Evolutionary conservation across 2,113 vertebrate species (phyloP).

Genomic region (Microcebus jonahi): DNA sequence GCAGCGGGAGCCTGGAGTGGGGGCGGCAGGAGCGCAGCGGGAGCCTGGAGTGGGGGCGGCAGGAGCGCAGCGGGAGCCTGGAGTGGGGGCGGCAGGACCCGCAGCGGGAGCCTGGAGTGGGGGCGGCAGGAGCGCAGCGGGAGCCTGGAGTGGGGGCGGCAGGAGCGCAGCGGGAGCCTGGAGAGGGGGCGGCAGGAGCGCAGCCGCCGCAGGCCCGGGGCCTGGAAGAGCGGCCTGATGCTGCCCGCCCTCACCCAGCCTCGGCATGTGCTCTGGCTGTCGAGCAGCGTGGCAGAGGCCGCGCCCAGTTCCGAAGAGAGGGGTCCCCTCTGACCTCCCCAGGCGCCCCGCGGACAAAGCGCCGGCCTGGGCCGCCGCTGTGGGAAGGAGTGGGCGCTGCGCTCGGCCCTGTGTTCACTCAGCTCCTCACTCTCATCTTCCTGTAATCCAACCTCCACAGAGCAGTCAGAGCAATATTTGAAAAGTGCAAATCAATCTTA

Average conservation of each 20-base stretch:
- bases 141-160: too few relatives aligned
- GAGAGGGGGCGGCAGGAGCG: background rate
- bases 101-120: background rate
- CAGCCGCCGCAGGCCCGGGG: too few relatives aligned
- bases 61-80: too few relatives aligned
- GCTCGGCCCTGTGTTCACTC: too few relatives aligned
- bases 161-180: too few relatives aligned
- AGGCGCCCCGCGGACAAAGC: background rate
- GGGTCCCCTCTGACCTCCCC: background rate
- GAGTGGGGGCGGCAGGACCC: too few relatives aligned
- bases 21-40: too few relatives aligned
- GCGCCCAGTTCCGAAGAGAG: background rate
- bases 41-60: too few relatives aligned
- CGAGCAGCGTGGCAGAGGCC: background rate
- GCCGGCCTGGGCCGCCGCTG: fast-evolving
- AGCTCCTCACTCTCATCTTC: background rate
- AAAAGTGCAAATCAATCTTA: background rate
- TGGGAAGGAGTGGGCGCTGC: background rate
- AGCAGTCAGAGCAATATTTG: background rate
- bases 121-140: background rate
- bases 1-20: too few relatives aligned
- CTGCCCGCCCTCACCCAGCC: background rate
- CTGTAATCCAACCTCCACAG: background rate
- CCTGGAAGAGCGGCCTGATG: fast-evolving
- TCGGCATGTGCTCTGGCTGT: background rate